phyloP scores from a whole-genome alignment of 1,140 invertebrate species.

The Atopsyche davidsoni region DNA sequence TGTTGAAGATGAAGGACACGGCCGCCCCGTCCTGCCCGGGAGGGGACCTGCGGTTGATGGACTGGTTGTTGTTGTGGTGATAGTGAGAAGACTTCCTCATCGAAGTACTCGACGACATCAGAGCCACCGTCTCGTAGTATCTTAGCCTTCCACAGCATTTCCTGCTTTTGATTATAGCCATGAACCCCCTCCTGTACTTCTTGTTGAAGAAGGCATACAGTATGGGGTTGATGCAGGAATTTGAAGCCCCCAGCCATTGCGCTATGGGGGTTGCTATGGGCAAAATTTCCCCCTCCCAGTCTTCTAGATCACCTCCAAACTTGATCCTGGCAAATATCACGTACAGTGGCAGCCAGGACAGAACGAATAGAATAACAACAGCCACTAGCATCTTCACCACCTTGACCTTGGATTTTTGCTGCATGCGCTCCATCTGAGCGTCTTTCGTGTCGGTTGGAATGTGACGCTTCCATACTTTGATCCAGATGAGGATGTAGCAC shows the following conservation, averaged over 20 bases:
- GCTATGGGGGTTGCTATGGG: constrained; percentile 82
- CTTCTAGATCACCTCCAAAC: constrained; percentile 61
- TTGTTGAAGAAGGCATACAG: constrained; percentile 98
- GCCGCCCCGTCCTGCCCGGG: constrained; percentile 61
- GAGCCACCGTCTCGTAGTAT: constrained; percentile 76
- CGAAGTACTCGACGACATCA: constrained; percentile 75
- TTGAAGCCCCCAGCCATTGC: constrained; percentile 93
- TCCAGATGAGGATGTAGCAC: constrained; percentile 90
- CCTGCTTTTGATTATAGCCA: constrained; percentile 77
- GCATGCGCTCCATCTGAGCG: constrained; percentile 84
- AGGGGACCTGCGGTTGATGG: constrained; percentile 55
- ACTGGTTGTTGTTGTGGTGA: constrained; percentile 60
- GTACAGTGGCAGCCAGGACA: constrained; percentile 94
- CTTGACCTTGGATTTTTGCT: constrained; percentile 88
- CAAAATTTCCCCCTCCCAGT: constrained; percentile 72
- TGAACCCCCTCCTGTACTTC: constrained; percentile 90
- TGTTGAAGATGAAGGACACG: constrained; percentile 66
- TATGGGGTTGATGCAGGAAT: constrained; percentile 95
- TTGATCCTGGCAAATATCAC: constrained; percentile 83
- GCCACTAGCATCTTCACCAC: constrained; percentile 95
- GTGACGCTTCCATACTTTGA: constrained; percentile 79
- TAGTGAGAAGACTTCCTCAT: constrained; percentile 78
- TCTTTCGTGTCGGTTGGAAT: constrained; percentile 89
- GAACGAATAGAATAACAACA: constrained; percentile 89
- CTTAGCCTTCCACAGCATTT: constrained; percentile 76